Percentiles rank a stretch among this genome's conserved stretches.
These are phyloP conservation scores for Apostichopus japonicus DNA, from an alignment of 35 echinoderm and acorn worm genomes.

Conservation along the genomic window DNA sequence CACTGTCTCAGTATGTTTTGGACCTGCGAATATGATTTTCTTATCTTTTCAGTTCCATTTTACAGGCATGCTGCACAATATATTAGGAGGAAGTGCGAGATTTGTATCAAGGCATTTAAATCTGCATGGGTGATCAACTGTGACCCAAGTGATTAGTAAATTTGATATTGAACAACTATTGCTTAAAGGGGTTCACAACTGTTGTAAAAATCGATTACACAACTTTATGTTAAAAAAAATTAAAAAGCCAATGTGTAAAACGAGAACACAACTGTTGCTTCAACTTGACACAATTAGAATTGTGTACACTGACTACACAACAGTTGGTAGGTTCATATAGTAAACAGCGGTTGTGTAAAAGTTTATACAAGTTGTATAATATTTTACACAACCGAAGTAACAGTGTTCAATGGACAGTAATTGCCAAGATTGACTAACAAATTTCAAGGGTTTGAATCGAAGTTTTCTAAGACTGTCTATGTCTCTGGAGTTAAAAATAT, in stretches of 20 bases:
- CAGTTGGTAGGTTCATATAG: no score
- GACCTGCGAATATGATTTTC: neutral
- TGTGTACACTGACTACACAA: neutral
- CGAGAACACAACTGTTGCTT: neutral
- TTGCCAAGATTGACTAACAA: no score
- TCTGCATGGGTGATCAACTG: slow-evolving; percentile 5
- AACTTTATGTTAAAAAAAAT: neutral
- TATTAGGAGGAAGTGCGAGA: slow-evolving; percentile 2
- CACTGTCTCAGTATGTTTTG: no score
- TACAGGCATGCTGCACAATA: neutral
- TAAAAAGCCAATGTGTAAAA: slow-evolving; percentile 2
- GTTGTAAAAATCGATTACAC: neutral
- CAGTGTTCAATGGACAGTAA: no score
- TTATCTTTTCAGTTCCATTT: neutral
- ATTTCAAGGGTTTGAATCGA: no score
- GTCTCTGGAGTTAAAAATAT: no score
- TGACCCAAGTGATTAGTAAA: neutral
- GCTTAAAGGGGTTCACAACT: neutral
- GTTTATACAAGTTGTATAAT: no score
- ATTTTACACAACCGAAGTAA: no score
- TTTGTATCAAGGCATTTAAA: slow-evolving; percentile 6
- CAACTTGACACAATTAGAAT: neutral
- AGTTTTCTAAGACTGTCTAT: no score
- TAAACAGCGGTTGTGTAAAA: no score
- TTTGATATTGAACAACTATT: slow-evolving; percentile 19